Base-by-base conservation (phyloP, 2,113 vertebrate genomes). In the Sinocyclocheilus grahami region DNA sequence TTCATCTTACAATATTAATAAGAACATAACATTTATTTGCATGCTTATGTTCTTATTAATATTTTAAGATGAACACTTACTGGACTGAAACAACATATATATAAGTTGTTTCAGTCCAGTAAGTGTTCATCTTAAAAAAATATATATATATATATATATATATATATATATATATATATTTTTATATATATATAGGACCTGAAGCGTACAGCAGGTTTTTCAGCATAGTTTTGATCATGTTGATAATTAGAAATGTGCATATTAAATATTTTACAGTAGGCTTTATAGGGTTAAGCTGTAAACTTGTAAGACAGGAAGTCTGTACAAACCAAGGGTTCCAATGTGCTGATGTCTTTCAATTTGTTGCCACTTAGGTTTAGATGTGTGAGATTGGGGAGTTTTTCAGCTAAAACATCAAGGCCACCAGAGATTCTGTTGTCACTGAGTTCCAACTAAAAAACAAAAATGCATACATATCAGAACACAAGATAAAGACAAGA, bases 331-430 rank as follows among this genome's bases (percentile, higher is more conserved):
- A 98, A 95, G 37, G 97, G 97, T 90, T 97, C 97, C 95, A 98
- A 94, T 20, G 96, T 97, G 91, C 96, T 96, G 93, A 97, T 97
- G 90, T 98, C 97, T 93, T 97, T 98, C 93, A 98, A 96, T 92
- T 97, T 97, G 94, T 97, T 98, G 91, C 97, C 97, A 90, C 97
- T 97, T 90, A 98, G 93, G 86, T 97, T 97, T 94, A 98, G 93
- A 93, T 97, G 96, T 91, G 95, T 97, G 91, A 98, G 97, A 92
- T 96, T 97, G 83, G 97, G 96, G 62, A 97, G 95, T 94, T 97
- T 97, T 92, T 97, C 96, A 91, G 97, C 97, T 95, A 98, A 94
- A 94, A 97, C 96, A 85, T 97, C 97, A 80, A 98, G 95, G 89
- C 96, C 96, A 75, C 96, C 96, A 4, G 94, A 97, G 93, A 98